A percentile compares a stretch with the other conserved stretches of the same genome.
phyloP scores from a whole-genome alignment of 2,113 vertebrate genomes.

The Synchiropus splendidus region DNA sequence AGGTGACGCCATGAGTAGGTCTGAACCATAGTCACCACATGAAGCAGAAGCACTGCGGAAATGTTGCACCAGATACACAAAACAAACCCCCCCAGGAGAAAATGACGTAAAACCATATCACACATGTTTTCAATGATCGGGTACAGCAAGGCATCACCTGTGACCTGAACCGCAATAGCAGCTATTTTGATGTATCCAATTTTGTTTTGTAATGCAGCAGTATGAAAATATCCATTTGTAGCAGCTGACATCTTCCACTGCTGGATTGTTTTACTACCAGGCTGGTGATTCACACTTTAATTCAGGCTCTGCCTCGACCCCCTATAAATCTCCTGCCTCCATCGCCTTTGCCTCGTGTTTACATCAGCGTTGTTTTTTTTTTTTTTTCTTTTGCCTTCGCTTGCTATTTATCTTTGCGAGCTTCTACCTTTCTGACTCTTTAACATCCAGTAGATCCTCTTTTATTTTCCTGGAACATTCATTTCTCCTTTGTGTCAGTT shows the following conservation, averaged over 20 bases:
- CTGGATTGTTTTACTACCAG: neutral
- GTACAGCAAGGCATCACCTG: conserved; percentile 8
- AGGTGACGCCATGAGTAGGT: too few species aligned
- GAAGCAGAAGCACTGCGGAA: conserved; percentile 15
- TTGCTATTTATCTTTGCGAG: neutral
- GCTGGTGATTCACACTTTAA: conserved; percentile 4
- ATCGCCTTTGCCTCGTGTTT: neutral
- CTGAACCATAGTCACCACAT: too few species aligned
- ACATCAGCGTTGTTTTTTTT: conserved; percentile 4
- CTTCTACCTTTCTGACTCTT: conserved; percentile 4
- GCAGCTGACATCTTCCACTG: neutral
- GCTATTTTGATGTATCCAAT: conserved; percentile 7
- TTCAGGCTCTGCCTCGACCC: conserved; percentile 3
- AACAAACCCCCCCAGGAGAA: neutral
- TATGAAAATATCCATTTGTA: conserved; percentile 11
- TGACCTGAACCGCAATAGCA: conserved; percentile 1
- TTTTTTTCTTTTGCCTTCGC: conserved; percentile 2
- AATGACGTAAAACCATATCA: conserved; percentile 12
- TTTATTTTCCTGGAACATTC: too few species aligned
- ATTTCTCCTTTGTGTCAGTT: too few species aligned
- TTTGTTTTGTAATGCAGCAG: neutral
- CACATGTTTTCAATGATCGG: conserved; percentile 7
- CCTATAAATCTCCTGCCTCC: neutral
- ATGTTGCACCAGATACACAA: conserved; percentile 30
- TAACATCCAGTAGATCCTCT: too few species aligned